These are phyloP conservation scores for Corapipo altera DNA, from an alignment of 2,113 vertebrate species.

Conservation along the genomic window DNA sequence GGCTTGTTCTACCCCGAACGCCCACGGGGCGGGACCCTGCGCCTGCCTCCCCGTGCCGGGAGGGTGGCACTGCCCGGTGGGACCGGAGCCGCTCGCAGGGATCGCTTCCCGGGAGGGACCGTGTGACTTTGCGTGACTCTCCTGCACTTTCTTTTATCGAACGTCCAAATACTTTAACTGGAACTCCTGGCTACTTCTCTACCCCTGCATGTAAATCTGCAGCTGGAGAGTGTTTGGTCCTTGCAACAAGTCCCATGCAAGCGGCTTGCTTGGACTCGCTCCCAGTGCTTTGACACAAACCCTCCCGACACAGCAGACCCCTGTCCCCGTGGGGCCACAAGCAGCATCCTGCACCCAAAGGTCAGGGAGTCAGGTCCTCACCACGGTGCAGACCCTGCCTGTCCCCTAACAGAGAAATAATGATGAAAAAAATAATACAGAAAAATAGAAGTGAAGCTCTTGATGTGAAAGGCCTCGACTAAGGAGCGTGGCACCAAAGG, in stretches of 20 bases:
- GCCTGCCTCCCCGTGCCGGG: not conserved
- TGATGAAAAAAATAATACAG: not conserved
- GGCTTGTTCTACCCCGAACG: not conserved
- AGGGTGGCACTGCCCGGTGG: accelerated
- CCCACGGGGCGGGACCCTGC: not conserved
- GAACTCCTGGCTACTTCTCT: not conserved
- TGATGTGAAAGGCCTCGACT: not conserved
- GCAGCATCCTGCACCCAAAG: not conserved
- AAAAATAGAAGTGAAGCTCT: not conserved
- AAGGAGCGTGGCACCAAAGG: no score
- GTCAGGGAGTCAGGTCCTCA: not conserved
- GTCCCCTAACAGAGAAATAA: not conserved
- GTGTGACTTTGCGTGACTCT: not conserved
- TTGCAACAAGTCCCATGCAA: not conserved
- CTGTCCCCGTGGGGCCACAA: not conserved
- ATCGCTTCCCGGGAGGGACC: not conserved
- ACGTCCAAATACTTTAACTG: not conserved
- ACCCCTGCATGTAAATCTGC: not conserved
- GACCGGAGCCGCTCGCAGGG: not conserved
- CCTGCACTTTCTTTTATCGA: not conserved
- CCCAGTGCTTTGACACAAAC: not conserved
- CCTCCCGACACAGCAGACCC: not conserved
- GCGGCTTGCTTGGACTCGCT: not conserved
- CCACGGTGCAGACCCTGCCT: no score
- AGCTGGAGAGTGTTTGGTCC: not conserved